Evolutionary conservation across 2,113 vertebrate species (phyloP).

Genomic region (Bos indicus): DNA sequence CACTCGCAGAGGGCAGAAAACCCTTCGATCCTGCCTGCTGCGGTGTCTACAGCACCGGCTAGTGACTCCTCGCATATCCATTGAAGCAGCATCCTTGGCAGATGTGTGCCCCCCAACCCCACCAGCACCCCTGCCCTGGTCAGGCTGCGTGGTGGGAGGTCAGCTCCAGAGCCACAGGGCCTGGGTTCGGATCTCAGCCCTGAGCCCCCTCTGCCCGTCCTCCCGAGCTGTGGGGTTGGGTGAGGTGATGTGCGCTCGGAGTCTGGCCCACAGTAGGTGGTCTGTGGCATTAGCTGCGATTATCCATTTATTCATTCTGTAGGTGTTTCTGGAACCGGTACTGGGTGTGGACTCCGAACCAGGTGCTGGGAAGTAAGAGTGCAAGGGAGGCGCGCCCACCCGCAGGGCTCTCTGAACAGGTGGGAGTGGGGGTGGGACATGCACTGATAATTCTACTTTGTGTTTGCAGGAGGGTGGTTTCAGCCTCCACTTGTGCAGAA

Average conservation of each 20-base stretch:
- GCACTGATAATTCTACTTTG: rapidly evolving
- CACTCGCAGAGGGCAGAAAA: neutral
- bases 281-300: rapidly evolving
- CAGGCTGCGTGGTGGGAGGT: rapidly evolving
- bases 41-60: rapidly evolving
- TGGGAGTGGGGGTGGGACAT: rapidly evolving
- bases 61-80: rapidly evolving
- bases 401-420: rapidly evolving
- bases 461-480: rapidly evolving
- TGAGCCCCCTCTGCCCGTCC: rapidly evolving
- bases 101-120: rapidly evolving
- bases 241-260: rapidly evolving
- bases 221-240: rapidly evolving
- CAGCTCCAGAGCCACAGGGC: neutral
- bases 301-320: rapidly evolving
- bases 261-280: rapidly evolving
- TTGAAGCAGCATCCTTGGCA: neutral
- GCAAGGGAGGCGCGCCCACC: rapidly evolving
- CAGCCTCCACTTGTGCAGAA: neutral
- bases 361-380: rapidly evolving
- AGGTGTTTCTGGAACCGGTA: neutral
- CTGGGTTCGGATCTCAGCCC: neutral
- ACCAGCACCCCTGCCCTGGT: neutral
- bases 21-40: too few relatives aligned
- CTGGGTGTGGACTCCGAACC: rapidly evolving